These are phyloP conservation scores for Oxytorus armatus DNA, from an alignment of 2,888 invertebrate genomes.

Conservation along the genomic window DNA sequence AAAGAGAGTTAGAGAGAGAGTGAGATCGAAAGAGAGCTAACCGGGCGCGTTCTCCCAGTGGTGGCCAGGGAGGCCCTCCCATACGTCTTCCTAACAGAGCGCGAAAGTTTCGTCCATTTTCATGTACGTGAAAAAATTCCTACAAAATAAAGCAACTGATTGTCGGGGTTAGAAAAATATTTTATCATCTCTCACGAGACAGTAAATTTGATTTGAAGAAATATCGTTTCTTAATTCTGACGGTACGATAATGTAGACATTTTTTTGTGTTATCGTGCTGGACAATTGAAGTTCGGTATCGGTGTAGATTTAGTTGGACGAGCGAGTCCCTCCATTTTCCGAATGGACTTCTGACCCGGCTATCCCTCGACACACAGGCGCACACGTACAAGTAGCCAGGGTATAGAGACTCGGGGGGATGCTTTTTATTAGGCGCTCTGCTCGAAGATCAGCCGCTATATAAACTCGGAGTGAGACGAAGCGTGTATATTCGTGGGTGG, in stretches of 20 bases:
- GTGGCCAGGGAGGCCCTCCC: constrained; percentile 82
- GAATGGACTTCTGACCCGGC: constrained; percentile 84
- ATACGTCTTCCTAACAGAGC: constrained; percentile 83
- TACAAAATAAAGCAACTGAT: constrained; percentile 66
- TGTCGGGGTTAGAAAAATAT: background rate
- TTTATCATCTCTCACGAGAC: background rate
- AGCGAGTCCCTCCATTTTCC: constrained; percentile 84
- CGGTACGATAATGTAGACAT: constrained; percentile 31
- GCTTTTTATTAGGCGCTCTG: constrained; percentile 83
- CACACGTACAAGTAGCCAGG: constrained; percentile 31
- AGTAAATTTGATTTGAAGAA: background rate
- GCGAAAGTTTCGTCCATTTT: constrained; percentile 81
- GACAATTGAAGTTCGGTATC: constrained; percentile 82
- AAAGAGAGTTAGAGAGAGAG: constrained; percentile 17
- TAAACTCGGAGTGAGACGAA: constrained; percentile 52
- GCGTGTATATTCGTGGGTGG: constrained; percentile 44
- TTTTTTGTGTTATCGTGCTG: constrained; percentile 49
- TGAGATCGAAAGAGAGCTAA: constrained; percentile 48
- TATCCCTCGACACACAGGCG: constrained; percentile 76
- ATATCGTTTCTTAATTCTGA: constrained; percentile 66
- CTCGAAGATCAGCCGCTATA: constrained; percentile 78
- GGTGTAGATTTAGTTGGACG: constrained; percentile 84
- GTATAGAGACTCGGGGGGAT: constrained; percentile 73
- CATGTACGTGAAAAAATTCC: constrained; percentile 68
- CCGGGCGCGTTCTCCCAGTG: constrained; percentile 48